Base-by-base conservation (phyloP, 2,888 invertebrate species). In the Brenthis daphne region DNA sequence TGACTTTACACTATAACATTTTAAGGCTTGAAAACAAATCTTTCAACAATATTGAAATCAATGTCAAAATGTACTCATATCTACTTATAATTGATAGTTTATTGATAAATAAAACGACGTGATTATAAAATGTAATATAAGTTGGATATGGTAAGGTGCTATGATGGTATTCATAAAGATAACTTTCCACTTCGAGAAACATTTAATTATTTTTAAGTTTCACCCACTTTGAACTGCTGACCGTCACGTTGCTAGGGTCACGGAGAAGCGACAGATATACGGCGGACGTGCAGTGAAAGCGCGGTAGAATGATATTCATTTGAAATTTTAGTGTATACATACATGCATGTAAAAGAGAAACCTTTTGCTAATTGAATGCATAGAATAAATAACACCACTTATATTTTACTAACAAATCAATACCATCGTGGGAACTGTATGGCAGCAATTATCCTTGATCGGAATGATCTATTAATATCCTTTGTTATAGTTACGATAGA, bases 221-320 rank as follows among this genome's bases (percentile, higher is more conserved):
- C 37, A 43, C 29, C 29, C 29, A 29, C 12, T 8, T 14, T 63
- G 50, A 64, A n/a, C 12, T 53, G 51, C n/a, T 33, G 53, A 48
- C 13, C n/a, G 24, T 53, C 14, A 51, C 61, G 61, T 67, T 57
- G 37, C 24, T 48, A 65, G 57, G 70, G 70, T 70, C 70, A 70
- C 20, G 55, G 20, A 70, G 65, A 65, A 60, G 37, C 57, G 53
- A 53, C 64, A 47, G 37, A 51, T 47, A 29, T 11, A 29, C 66
- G 54, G 33, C 54, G 54, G 54, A 63, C 56, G 60, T n/a, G 51
- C 54, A 65, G 70, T 68, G 70, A 70, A 70, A 70, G 70, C 65
- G 67, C 53, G 33, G 6, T 14, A 14, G 56, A 64, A 20, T 16
- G 24, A 29, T 50, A 60, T 60, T 60, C 60, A 13, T 60, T 48